phyloP scores from a whole-genome alignment of 2,888 invertebrate species.

The Drosophila imparisetae region DNA sequence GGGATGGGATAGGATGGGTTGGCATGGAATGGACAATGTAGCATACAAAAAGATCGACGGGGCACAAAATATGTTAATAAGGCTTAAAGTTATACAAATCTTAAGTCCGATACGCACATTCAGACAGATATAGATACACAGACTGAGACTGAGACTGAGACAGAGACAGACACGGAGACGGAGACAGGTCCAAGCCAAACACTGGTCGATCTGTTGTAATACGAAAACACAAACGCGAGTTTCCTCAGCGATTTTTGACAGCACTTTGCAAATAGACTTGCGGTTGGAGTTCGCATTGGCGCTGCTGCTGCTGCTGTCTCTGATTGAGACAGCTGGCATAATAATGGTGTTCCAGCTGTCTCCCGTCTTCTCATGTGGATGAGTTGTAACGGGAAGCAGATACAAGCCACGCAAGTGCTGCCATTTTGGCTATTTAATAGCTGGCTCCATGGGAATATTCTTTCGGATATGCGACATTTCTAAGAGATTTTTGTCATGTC shows the following conservation, averaged over 20 bases:
- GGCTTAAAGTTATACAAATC: constrained; percentile 73
- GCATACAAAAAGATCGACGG: constrained; percentile 34
- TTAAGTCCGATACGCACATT: constrained; percentile 4
- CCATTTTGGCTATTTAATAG: neutral
- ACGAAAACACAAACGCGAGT: constrained; percentile 57
- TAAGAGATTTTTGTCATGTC: neutral
- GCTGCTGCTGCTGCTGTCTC: constrained; percentile 7
- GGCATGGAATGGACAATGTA: constrained; percentile 31
- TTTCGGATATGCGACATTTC: neutral
- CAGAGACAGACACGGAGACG: neutral
- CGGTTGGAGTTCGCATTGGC: neutral
- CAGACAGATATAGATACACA: neutral
- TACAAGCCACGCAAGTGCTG: neutral
- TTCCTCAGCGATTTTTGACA: constrained; percentile 52
- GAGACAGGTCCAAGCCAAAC: constrained; percentile 6
- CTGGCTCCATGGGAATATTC: neutral
- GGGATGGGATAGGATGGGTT: constrained; percentile 10
- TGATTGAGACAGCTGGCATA: constrained; percentile 43
- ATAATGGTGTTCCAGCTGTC: constrained; percentile 36
- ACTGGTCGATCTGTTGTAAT: constrained; percentile 52
- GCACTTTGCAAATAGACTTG: constrained; percentile 28
- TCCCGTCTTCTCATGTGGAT: constrained; percentile 33
- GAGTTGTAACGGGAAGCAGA: neutral
- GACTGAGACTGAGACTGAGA: neutral
- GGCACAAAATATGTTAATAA: constrained; percentile 79